Evolutionary conservation across 2,113 vertebrate species (phyloP).

Genomic region (Gobius niger): DNA sequence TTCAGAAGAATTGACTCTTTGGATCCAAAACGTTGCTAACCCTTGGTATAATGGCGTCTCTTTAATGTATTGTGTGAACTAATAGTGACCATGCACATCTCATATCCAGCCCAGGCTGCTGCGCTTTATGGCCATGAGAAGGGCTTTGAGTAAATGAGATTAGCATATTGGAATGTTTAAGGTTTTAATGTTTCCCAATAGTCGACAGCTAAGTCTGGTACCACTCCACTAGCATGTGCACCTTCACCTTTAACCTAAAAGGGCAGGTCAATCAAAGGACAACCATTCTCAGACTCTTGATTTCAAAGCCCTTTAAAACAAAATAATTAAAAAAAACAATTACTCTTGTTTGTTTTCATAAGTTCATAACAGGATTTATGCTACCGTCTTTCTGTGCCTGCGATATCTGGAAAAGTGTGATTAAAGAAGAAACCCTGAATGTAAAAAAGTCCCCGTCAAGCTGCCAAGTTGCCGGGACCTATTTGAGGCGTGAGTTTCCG

Average conservation of each 20-base stretch:
- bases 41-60: neutral
- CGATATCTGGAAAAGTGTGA: too few species aligned
- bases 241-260: neutral
- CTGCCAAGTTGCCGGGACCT: slow-evolving; percentile 21
- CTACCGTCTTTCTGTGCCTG: too few species aligned
- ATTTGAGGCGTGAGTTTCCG: slow-evolving; percentile 4
- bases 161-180: slow-evolving; percentile 55
- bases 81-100: slow-evolving; percentile 30
- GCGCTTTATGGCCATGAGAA: slow-evolving; percentile 14
- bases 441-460: neutral
- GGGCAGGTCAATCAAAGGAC: neutral
- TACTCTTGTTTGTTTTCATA: too few species aligned
- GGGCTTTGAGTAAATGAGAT: slow-evolving; percentile 48
- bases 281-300: neutral
- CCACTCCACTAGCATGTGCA: slow-evolving; percentile 4
- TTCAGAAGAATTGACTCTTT: too few species aligned
- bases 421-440: too few species aligned
- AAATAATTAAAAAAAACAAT: too few species aligned
- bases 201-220: slow-evolving; percentile 20
- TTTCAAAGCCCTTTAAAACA: neutral
- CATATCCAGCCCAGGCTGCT: slow-evolving; percentile 6
- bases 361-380: too few species aligned
- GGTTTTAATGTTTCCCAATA: slow-evolving; percentile 38
- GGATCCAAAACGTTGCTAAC: too few species aligned
- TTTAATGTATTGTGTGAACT: slow-evolving; percentile 7